Percentiles rank a stretch among this genome's conserved stretches.
Evolutionary conservation across 2,113 vertebrate genomes (phyloP).

Genomic region (Pleuronectes platessa): DNA sequence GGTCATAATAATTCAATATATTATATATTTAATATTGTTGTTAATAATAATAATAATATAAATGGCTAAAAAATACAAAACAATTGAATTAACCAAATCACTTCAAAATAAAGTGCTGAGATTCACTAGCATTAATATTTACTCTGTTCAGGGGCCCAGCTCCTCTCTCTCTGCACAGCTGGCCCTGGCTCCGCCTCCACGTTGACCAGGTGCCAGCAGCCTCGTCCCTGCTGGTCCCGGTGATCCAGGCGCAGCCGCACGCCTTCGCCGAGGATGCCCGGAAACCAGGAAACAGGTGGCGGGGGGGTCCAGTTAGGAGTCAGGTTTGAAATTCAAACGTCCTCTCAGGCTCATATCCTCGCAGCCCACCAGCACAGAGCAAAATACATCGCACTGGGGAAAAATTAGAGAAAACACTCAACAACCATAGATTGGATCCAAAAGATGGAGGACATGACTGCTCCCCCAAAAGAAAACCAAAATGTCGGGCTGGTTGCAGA

Average conservation of each 20-base stretch:
- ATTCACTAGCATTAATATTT: conserved; percentile 25
- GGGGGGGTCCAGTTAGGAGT: conserved; percentile 9
- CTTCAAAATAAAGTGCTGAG: neutral
- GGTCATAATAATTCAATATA: neutral
- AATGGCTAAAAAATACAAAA: neutral
- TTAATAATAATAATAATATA: neutral
- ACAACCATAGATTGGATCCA: neutral
- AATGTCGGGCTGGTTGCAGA: too few species aligned
- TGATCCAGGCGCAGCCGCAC: conserved; percentile 75
- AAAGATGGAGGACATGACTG: too few species aligned
- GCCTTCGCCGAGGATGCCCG: conserved; percentile 67
- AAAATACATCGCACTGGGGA: conserved; percentile 65
- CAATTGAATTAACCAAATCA: neutral
- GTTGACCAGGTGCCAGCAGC: conserved; percentile 79
- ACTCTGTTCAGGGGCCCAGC: conserved; percentile 60
- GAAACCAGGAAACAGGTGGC: conserved; percentile 67
- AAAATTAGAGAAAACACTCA: neutral
- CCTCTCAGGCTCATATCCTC: conserved; percentile 76
- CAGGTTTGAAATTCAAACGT: conserved; percentile 40
- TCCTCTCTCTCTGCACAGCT: conserved; percentile 33
- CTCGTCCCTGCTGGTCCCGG: conserved; percentile 63
- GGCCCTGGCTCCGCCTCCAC: conserved; percentile 52
- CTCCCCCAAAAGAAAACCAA: too few species aligned
- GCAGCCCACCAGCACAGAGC: conserved; percentile 20
- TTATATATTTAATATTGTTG: neutral